These are phyloP conservation scores for Arnoldichthys spilopterus DNA, from an alignment of 2,797 vertebrate genomes.

Conservation along the genomic window DNA sequence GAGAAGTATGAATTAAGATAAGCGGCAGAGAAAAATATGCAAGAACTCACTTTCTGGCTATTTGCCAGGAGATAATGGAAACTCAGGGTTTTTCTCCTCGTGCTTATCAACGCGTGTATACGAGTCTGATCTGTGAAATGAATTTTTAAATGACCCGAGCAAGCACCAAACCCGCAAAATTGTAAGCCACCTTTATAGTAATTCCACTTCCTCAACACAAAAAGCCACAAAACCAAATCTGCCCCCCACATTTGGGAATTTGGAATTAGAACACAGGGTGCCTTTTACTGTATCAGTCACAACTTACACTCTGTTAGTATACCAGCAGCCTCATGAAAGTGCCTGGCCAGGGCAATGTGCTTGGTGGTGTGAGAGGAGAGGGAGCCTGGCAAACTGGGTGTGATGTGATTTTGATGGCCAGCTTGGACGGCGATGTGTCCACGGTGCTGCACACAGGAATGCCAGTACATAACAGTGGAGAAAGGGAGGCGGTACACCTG, in stretches of 20 bases:
- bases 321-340: slow-evolving; percentile 29
- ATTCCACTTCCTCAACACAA: not conserved
- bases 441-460: not conserved
- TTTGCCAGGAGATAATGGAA: slow-evolving; percentile 31
- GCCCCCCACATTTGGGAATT: not conserved
- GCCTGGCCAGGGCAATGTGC: slow-evolving; percentile 19
- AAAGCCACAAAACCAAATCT: too few relatives aligned
- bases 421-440: slow-evolving; percentile 19
- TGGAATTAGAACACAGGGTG: not conserved
- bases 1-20: slow-evolving; percentile 39
- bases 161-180: too few relatives aligned
- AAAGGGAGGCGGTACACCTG: slow-evolving; percentile 21
- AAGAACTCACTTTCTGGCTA: slow-evolving; percentile 11
- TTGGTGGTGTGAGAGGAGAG: not conserved
- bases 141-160: slow-evolving; percentile 6
- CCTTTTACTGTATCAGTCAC: slow-evolving; percentile 25
- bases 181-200: too few relatives aligned
- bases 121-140: not conserved
- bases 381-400: slow-evolving; percentile 5
- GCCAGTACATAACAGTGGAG: slow-evolving; percentile 21
- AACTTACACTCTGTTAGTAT: slow-evolving; percentile 19
- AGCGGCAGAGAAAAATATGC: slow-evolving; percentile 8
- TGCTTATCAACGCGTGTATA: not conserved
- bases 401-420: slow-evolving; percentile 39
- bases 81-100: not conserved